Conservation (phyloP, 2,888 invertebrate genomes). For the Harpalus rufipes region DNA sequence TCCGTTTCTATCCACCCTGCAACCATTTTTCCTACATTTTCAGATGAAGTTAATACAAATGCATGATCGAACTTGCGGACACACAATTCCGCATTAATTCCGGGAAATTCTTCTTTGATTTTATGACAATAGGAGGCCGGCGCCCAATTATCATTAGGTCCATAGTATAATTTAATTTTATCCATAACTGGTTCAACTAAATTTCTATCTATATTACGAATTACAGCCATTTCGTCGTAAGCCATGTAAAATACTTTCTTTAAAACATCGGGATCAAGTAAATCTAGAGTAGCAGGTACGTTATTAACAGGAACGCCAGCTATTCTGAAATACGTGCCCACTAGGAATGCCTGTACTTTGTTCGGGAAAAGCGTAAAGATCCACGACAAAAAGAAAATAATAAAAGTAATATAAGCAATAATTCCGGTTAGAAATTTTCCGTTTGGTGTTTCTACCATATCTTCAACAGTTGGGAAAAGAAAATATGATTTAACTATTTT, state of each 20-base stretch:
- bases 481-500: slow-evolving; percentile 84
- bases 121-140: slow-evolving; percentile 86
- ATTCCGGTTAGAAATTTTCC: slow-evolving; percentile 85
- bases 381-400: slow-evolving; percentile 78
- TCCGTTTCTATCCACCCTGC: slow-evolving; percentile 72
- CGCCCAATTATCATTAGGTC: slow-evolving; percentile 89
- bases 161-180: slow-evolving; percentile 89
- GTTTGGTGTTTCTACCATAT: slow-evolving; percentile 87
- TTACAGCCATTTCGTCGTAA: slow-evolving; percentile 88
- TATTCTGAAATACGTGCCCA: slow-evolving; percentile 80
- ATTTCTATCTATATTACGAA: slow-evolving; percentile 83
- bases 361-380: slow-evolving; percentile 80
- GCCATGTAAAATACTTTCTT: slow-evolving; percentile 86
- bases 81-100: slow-evolving; percentile 82
- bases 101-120: slow-evolving; percentile 81
- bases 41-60: slow-evolving; percentile 86
- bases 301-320: slow-evolving; percentile 79
- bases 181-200: slow-evolving; percentile 80
- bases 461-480: slow-evolving; percentile 93
- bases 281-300: slow-evolving; percentile 78
- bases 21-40: slow-evolving; percentile 78
- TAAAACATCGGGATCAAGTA: slow-evolving; percentile 81
- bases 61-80: slow-evolving; percentile 84
- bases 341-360: slow-evolving; percentile 77
- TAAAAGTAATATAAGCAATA: slow-evolving; percentile 78